A percentile compares a stretch with the other conserved stretches of the same genome.
phyloP scores from a whole-genome alignment of 2,797 vertebrate species.

The Enteromius afrohamiltoni region DNA sequence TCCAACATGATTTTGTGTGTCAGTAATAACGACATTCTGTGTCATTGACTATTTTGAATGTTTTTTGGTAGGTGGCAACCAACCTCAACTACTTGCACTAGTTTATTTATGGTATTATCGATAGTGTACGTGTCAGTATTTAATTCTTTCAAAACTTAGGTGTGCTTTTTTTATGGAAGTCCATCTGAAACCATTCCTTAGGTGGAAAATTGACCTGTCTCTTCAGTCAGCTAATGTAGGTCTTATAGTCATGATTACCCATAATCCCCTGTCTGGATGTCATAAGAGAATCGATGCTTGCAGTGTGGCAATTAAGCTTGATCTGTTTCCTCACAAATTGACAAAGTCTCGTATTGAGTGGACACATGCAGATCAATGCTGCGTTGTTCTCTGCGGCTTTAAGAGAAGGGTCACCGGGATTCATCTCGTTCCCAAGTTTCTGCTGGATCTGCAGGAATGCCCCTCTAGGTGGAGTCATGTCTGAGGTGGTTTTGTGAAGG shows the following conservation, averaged over 20 bases:
- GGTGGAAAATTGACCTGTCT: neutral
- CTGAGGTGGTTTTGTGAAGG: constrained; percentile 17
- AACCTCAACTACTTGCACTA: neutral
- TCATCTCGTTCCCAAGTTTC: constrained; percentile 60
- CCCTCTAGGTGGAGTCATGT: constrained; percentile 26
- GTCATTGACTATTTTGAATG: neutral
- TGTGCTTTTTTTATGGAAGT: neutral
- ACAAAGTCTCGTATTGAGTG: constrained; percentile 6
- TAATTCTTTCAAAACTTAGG: neutral
- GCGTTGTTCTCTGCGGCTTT: constrained; percentile 54
- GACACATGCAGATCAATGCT: neutral
- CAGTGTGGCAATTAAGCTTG: neutral
- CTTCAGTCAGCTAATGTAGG: neutral
- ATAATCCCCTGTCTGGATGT: neutral
- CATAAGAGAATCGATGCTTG: neutral
- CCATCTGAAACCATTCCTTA: neutral
- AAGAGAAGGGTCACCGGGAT: constrained; percentile 59
- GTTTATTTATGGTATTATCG: neutral
- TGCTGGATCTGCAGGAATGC: constrained; percentile 68
- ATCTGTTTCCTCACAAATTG: constrained; percentile 1
- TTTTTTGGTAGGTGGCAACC: neutral
- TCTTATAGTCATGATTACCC: neutral
- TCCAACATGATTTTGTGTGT: neutral
- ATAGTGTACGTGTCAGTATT: neutral
- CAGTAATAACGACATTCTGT: neutral